Percentiles rank a stretch among this genome's conserved stretches.
phyloP scores from a whole-genome alignment of 2,888 invertebrate genomes.

The Papilio protenor region DNA sequence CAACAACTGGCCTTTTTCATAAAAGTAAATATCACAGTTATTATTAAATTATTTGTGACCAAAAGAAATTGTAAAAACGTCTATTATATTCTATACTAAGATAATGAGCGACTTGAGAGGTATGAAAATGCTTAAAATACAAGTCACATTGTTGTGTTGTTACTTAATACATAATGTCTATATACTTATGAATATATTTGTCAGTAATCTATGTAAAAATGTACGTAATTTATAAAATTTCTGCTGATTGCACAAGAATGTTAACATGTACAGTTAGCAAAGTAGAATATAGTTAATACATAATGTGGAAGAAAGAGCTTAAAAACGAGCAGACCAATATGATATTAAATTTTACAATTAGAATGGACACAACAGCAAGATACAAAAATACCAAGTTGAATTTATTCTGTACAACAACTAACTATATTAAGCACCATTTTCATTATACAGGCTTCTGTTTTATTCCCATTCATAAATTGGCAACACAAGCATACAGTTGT shows the following conservation, averaged over 20 bases:
- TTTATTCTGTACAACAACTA: constrained; percentile 84
- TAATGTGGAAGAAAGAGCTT: constrained; percentile 40
- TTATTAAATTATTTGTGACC: constrained; percentile 82
- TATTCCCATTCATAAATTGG: constrained; percentile 58
- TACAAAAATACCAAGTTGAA: constrained; percentile 78
- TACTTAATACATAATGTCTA: constrained; percentile 49
- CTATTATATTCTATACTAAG: constrained; percentile 56
- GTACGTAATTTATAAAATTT: constrained; percentile 45
- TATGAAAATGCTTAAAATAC: constrained; percentile 51
- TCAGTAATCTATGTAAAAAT: constrained; percentile 46
- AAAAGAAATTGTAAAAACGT: constrained; percentile 68
- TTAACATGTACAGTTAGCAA: constrained; percentile 45
- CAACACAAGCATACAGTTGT: constrained; percentile 55
- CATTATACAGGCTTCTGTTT: constrained; percentile 60
- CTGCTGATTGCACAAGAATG: constrained; percentile 65
- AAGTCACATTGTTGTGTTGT: constrained; percentile 54
- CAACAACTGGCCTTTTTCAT: constrained; percentile 74
- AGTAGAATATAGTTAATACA: constrained; percentile 47
- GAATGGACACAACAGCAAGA: constrained; percentile 62
- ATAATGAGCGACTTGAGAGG: constrained; percentile 63
- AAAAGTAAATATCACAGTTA: constrained; percentile 84
- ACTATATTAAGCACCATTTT: constrained; percentile 83
- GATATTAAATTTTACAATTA: constrained; percentile 43
- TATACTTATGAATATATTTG: constrained; percentile 51
- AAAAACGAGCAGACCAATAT: constrained; percentile 39